These are phyloP conservation scores for Eublepharis macularius DNA, from an alignment of 2,113 vertebrate genomes.

Conservation along the genomic window DNA sequence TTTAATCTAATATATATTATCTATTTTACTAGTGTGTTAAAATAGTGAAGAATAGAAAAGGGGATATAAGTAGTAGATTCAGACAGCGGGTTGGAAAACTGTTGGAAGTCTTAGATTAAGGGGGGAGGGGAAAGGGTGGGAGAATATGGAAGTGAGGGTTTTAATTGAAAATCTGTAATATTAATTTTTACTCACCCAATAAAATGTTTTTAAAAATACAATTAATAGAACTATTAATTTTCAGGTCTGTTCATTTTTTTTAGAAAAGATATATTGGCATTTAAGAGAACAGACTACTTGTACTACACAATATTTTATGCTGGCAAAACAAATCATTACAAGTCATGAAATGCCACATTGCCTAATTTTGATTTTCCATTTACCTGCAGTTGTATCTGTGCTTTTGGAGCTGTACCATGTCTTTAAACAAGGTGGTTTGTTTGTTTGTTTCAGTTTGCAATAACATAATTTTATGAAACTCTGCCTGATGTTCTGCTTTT, in stretches of 20 bases:
- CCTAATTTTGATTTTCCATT: background rate
- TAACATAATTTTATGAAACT: background rate
- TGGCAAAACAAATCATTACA: background rate
- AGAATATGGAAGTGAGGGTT: too few relatives aligned
- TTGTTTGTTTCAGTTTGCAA: background rate
- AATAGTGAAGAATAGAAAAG: too few relatives aligned
- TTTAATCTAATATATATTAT: too few relatives aligned
- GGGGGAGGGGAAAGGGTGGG: too few relatives aligned
- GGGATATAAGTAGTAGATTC: too few relatives aligned
- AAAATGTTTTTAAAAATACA: too few relatives aligned
- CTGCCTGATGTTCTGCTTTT: background rate
- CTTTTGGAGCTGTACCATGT: fast-evolving
- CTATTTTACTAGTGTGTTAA: too few relatives aligned
- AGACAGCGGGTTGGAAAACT: too few relatives aligned
- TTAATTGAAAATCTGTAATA: too few relatives aligned
- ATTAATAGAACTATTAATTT: background rate
- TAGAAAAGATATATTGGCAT: fast-evolving
- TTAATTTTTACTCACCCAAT: too few relatives aligned
- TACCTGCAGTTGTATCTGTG: background rate
- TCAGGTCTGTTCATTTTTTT: background rate
- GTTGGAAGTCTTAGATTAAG: too few relatives aligned
- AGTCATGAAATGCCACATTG: fast-evolving
- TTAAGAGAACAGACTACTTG: background rate
- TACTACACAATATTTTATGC: background rate
- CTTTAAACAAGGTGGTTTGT: background rate